A percentile compares a stretch with the other conserved stretches of the same genome.
These are phyloP conservation scores for Sphyrna mokarran DNA, from an alignment of 2,113 vertebrate species.

Conservation along the genomic window DNA sequence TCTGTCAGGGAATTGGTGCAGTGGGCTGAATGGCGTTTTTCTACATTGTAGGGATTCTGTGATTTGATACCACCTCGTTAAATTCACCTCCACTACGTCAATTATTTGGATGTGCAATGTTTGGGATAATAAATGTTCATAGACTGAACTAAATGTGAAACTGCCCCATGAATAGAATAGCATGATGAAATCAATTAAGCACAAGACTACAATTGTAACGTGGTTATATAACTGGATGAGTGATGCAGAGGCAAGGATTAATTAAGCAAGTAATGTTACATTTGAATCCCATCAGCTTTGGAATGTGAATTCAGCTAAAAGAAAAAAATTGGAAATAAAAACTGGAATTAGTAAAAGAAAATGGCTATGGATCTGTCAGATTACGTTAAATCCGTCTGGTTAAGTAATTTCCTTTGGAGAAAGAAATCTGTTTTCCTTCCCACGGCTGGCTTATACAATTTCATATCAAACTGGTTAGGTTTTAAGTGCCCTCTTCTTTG, in stretches of 20 bases:
- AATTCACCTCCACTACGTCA: not conserved
- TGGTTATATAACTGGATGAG: not conserved
- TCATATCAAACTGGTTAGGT: not conserved
- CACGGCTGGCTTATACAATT: not conserved
- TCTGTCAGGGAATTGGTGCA: no score
- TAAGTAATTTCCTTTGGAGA: not conserved
- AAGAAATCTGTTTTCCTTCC: not conserved
- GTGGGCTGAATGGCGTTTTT: no score
- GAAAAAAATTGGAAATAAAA: not conserved
- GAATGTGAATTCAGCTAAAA: not conserved
- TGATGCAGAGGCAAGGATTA: not conserved
- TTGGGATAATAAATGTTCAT: not conserved
- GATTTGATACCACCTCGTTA: not conserved
- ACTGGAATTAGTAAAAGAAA: not conserved
- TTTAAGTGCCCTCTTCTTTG: not conserved
- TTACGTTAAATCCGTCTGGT: not conserved
- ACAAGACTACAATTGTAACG: not conserved
- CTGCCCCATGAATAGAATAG: not conserved
- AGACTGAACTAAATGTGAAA: not conserved
- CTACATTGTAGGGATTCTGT: no score
- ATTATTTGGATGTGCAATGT: not conserved
- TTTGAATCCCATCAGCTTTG: not conserved
- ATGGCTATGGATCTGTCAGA: not conserved
- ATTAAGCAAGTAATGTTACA: not conserved
- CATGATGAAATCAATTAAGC: not conserved